Evolutionary conservation across 2,888 invertebrate genomes (phyloP), one percentile per base, ranked within the genome.

Genomic region (Rhagophthalmus giganteus): DNA sequence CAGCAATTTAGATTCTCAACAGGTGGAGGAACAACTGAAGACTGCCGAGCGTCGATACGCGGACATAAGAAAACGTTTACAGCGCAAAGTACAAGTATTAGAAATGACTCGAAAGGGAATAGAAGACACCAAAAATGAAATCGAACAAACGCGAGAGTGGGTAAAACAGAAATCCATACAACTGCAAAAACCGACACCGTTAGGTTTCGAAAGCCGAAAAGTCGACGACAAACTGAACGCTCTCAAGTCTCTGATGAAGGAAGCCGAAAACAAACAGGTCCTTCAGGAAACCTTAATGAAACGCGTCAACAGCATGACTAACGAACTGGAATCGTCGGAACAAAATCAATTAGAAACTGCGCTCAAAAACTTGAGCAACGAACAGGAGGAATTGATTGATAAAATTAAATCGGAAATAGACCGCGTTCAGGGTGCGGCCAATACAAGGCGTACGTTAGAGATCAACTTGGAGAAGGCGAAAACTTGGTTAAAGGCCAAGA

Each of bases 1-100:
- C 7, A 91, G 89, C 71, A 92, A 92, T 71, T 77, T 93, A 57
- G 94, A 94, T 69, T 87, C 89, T 0, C 92, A 94, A 69, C 93
- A 94, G 76, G 86, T 94, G 1, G 92, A 93, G 69, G 94, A 94
- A 71, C 90, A 90, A 74, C 80, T 90, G 71, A 91, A 90, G 70
- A 87, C 89, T 0, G 80, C 90, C 0, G 93, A 94, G 68, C 81
- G 93, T 57, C 82, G 90, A 54, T 88, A 90, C 66, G 87, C 86
- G 55, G 94, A 94, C 66, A 83, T 93, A 1, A 82, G 85, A 1
- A 94, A 93, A 70, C 84, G 92, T 41, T 81, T 93, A 37, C 88
- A 90, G 69, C 83, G 94, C 40, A 94, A 93, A 71, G 76, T 85
- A 0, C 90, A 92, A 74, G 83, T 93, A 58, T 74, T 94, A 35